Base-by-base conservation (phyloP, 2,888 invertebrate genomes). In the Isotomurus palustris region DNA sequence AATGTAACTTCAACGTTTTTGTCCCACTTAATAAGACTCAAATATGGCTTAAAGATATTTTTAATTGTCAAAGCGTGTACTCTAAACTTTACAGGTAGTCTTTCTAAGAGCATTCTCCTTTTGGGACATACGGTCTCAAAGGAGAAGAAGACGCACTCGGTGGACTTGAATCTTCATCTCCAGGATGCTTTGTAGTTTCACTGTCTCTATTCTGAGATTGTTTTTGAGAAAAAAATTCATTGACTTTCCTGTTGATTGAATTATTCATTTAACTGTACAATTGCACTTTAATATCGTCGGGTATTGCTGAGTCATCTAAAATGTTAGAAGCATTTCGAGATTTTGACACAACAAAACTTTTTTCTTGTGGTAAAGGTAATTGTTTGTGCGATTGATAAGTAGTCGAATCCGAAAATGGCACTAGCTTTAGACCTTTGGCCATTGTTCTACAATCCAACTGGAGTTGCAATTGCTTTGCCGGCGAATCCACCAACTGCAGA, bases 381-480 rank as follows among this genome's bases (percentile, higher is more conserved):
- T 45, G 21, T 24, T 24, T 27, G 14, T 2, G 21, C 4, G 40
- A 24, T 17, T 53, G 17, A 27, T 29, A 10, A 28, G 24, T 27
- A 43, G 19, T 14, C 43, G 53, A 8, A 55, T 25, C 10, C 32
- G 22, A 17, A 19, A 6, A 14, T 25, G 27, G 51, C 57, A 64
- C 55, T 22, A 64, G 32, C 25, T 59, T 59, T 62, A 65, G 62
- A 14, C 48, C 19, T 47, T 60, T 57, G 19, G 64, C 49, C 62
- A 64, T 64, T 48, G 32, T 60, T n/a, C n/a, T 45, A 45, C 1
- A 35, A n/a, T 35, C 44, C 45, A 29, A 48, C 22, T 1, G 38
- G 19, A 32, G n/a, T 50, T 6, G 29, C 41, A 12, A 60, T 43
- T 14, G 44, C 22, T 38, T 41, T 50, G 12, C 63, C 63, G 22